phyloP scores from a whole-genome alignment of 2,797 vertebrate genomes.

The Sternarchorhynchus goeldii region DNA sequence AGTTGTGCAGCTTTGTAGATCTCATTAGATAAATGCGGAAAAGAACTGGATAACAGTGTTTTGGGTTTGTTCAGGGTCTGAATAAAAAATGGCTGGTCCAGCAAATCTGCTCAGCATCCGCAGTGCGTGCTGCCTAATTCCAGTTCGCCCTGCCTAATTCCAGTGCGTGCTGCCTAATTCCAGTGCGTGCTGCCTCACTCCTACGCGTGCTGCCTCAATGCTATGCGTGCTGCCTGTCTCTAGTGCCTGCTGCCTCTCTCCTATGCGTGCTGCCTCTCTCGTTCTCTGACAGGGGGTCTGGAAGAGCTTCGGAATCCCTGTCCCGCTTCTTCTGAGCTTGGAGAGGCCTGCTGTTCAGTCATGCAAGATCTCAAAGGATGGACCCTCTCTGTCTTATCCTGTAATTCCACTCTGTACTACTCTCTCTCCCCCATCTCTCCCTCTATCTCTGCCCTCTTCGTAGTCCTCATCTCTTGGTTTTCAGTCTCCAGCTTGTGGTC shows the following conservation, averaged over 20 bases:
- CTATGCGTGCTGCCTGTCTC: slow-evolving; percentile 1
- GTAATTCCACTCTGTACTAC: slow-evolving; percentile 6
- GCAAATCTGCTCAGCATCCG: too few species aligned
- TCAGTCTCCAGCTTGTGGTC: slow-evolving; percentile 54
- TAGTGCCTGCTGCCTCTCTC: slow-evolving; percentile 3
- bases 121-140: background rate
- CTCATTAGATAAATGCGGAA: background rate
- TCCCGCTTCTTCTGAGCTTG: slow-evolving; percentile 32
- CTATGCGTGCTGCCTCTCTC: slow-evolving; percentile 12
- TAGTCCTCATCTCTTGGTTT: slow-evolving; percentile 44
- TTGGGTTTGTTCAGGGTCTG: background rate
- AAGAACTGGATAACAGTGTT: background rate
- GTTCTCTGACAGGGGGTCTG: slow-evolving; percentile 12
- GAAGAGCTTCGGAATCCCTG: slow-evolving; percentile 25
- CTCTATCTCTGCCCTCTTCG: background rate
- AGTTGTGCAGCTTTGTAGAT: background rate
- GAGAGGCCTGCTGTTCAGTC: slow-evolving; percentile 27
- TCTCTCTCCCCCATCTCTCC: slow-evolving; percentile 4
- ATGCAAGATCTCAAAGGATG: slow-evolving; percentile 25
- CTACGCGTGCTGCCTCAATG: too few species aligned
- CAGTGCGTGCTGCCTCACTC: too few species aligned
- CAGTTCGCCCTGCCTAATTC: background rate
- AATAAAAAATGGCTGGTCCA: too few species aligned
- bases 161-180: too few species aligned
- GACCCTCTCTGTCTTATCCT: slow-evolving; percentile 36